phyloP scores from a whole-genome alignment of 2,797 vertebrate genomes.

The Girardinus metallicus region DNA sequence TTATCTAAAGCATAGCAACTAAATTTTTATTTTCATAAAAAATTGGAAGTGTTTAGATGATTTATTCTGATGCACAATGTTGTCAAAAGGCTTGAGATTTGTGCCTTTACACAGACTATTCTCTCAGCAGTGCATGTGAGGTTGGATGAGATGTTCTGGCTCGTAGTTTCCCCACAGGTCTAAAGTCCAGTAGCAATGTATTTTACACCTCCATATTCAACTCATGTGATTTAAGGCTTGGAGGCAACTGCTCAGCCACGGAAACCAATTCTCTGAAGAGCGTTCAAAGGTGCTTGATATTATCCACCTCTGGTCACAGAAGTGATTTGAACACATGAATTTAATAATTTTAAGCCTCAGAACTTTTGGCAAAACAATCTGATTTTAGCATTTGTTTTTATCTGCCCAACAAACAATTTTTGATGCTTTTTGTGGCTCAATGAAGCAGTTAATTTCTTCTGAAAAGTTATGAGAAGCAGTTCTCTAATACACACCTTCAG shows the following conservation, averaged over 20 bases:
- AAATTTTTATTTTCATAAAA: not conserved
- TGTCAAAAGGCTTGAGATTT: not conserved
- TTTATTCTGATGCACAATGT: not conserved
- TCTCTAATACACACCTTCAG: not conserved
- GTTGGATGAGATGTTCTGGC: not conserved
- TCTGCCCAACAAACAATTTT: not conserved
- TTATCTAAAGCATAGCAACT: not conserved
- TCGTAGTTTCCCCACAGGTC: not conserved
- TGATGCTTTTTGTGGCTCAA: not conserved
- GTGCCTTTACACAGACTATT: not conserved
- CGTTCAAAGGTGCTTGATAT: not conserved
- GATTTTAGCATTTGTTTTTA: not conserved
- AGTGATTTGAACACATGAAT: not conserved
- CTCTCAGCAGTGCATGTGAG: not conserved
- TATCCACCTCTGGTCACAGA: not conserved
- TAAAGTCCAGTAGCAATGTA: not conserved
- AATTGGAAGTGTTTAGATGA: not conserved
- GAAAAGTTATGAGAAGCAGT: not conserved
- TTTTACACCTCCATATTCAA: not conserved
- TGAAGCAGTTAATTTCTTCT: not conserved
- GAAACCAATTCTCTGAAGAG: not conserved
- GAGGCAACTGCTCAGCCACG: not conserved
- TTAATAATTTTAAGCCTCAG: not conserved
- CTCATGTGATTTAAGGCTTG: not conserved
- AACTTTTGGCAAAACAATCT: not conserved